Percentiles rank a stretch among this genome's conserved stretches.
Evolutionary conservation across 2,113 vertebrate genomes (phyloP).

Genomic region (Phoenicopterus ruber): DNA sequence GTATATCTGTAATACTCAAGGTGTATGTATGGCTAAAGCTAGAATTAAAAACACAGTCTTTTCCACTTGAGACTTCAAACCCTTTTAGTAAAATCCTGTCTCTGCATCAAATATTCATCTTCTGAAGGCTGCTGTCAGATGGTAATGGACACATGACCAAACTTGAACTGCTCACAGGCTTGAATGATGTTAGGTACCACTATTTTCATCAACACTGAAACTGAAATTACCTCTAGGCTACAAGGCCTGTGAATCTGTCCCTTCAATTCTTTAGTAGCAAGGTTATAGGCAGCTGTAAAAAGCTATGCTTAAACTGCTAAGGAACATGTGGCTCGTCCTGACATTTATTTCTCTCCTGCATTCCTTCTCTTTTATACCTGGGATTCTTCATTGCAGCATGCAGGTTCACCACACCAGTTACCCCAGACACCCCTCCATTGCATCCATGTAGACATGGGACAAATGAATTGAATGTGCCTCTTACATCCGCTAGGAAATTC

Average conservation of each 20-base stretch:
- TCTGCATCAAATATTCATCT: background rate
- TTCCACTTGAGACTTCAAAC: background rate
- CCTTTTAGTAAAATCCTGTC: background rate
- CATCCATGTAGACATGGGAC: background rate
- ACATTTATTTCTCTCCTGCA: background rate
- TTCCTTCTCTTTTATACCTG: background rate
- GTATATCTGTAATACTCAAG: background rate
- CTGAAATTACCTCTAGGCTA: background rate
- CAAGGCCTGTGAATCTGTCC: background rate
- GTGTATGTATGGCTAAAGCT: background rate
- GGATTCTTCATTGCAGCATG: background rate
- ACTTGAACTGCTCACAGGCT: background rate
- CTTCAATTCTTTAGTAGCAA: background rate
- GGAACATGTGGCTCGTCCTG: background rate
- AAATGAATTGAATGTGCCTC: background rate
- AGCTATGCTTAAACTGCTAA: background rate
- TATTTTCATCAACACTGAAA: background rate
- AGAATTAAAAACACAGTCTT: background rate
- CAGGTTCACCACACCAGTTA: background rate
- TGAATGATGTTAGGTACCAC: background rate
- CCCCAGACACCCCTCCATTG: background rate
- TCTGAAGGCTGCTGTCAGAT: background rate
- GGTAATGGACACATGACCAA: background rate
- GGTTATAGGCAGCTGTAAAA: background rate
- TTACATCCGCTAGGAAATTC: background rate